Evolutionary conservation across 2,113 vertebrate species (phyloP).

Genomic region (Capra hircus): DNA sequence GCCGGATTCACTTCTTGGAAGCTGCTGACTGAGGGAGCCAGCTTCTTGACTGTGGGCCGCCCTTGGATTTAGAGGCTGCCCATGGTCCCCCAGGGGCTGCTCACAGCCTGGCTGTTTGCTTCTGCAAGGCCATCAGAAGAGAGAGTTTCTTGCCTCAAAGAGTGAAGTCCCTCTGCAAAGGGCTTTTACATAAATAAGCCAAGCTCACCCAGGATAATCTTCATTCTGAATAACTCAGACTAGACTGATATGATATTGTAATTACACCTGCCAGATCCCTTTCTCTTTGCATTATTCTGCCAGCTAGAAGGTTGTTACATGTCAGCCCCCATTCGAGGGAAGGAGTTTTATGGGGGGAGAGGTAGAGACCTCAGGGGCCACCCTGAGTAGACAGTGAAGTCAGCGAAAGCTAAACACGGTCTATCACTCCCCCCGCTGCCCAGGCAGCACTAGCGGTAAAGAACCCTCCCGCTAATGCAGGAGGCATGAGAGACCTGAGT

Average conservation of each 20-base stretch:
- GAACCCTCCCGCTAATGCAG: neutral
- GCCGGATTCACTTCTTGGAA: neutral
- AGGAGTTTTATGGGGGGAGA: neutral
- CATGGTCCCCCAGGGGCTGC: neutral
- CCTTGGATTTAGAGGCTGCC: neutral
- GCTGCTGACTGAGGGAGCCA: neutral
- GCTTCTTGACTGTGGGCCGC: neutral
- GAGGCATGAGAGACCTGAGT: neutral
- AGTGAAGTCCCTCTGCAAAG: neutral
- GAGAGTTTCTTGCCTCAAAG: neutral
- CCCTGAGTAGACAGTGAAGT: too few species aligned
- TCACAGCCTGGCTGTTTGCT: neutral
- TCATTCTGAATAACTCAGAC: neutral
- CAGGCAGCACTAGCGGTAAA: neutral
- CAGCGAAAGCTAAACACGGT: neutral
- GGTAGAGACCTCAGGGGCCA: neutral
- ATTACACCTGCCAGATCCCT: neutral
- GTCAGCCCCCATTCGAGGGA: neutral
- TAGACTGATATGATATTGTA: neutral
- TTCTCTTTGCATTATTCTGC: neutral
- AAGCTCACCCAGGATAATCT: neutral
- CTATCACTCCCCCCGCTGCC: neutral
- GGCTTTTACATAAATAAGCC: neutral
- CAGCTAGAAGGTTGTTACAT: neutral
- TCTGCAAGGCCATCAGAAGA: neutral